Conservation (phyloP, 2,113 vertebrate species). For the Oryctolagus cuniculus region mOryCun1.1 NC_091440.1:130343001-130343500, state of each 20-base stretch:
- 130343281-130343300: background rate
- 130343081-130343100: background rate
- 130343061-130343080: background rate
- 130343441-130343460: too few relatives aligned
- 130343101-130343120: conserved; percentile 36
- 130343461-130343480: too few relatives aligned
- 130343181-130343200: background rate
- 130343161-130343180: background rate
- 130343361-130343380: too few relatives aligned
- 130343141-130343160: background rate
- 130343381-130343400: too few relatives aligned
- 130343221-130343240: background rate
- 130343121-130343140: background rate
- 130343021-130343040: conserved; percentile 37
- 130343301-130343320: conserved; percentile 46
- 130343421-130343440: too few relatives aligned
- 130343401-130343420: too few relatives aligned
- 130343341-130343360: background rate
- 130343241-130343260: background rate
- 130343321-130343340: background rate
- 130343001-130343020: background rate
- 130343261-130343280: background rate
- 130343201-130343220: background rate
- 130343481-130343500: too few relatives aligned
- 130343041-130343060: background rate